Conservation (phyloP, 2,113 vertebrate genomes). For the Cichladusa arquata region DNA sequence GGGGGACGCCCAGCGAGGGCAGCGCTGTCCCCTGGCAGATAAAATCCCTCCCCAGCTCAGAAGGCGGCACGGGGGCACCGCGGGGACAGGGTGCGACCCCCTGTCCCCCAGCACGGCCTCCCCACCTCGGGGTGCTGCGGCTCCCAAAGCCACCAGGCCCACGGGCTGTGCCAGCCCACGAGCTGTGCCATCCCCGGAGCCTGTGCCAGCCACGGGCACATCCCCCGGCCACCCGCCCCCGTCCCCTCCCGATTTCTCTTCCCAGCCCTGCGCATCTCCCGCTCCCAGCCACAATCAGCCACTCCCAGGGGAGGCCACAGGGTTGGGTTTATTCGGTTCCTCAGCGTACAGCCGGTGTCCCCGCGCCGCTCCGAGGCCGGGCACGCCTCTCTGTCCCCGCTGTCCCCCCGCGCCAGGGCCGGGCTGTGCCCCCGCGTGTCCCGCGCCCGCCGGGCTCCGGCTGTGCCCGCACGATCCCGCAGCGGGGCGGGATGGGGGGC, state of each 20-base stretch:
- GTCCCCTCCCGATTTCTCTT: accelerated
- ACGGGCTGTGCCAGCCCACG: background rate
- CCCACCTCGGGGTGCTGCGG: background rate
- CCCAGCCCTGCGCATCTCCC: background rate
- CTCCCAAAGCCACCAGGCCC: background rate
- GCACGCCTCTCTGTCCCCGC: background rate
- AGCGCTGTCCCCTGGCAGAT: accelerated
- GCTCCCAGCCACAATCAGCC: background rate
- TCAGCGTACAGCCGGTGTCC: background rate
- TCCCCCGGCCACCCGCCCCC: background rate
- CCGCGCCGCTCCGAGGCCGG: background rate
- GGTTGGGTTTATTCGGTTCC: constrained; percentile 13
- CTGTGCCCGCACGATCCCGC: background rate
- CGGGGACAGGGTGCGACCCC: background rate
- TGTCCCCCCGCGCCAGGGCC: accelerated
- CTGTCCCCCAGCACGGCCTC: background rate
- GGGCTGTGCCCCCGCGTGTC: background rate
- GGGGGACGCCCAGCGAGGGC: background rate
- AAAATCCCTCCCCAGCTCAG: background rate
- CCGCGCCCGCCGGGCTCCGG: too few species aligned
- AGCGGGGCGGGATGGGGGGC: background rate
- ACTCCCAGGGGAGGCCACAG: background rate
- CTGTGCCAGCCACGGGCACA: background rate
- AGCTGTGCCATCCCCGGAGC: background rate
- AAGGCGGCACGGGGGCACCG: background rate